Base-by-base conservation (phyloP, 2,113 vertebrate genomes). In the Sterrhoptilus dennistouni region DNA sequence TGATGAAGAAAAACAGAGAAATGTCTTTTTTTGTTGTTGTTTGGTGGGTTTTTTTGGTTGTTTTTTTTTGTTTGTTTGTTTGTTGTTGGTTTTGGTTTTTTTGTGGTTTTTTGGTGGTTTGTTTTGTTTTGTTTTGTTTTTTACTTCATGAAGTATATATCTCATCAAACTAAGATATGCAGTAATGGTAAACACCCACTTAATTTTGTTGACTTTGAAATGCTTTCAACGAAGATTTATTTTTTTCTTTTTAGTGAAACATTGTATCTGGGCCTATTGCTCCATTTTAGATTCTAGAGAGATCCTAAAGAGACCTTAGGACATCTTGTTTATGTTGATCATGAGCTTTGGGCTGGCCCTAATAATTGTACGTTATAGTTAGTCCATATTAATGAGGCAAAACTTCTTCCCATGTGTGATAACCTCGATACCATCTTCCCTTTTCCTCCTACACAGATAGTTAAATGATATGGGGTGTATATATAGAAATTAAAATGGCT, bases 401-500 rank as follows among this genome's bases (percentile, higher is more conserved):
- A 89, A 92, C 65, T 90, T 49, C 89, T 92, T 92, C 59, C 82
- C 60, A 25, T 8, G 0, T 38, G 38, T 59, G 75, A 63, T 83
- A 63, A 60, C 11, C 72, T 69, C 9, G 15, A 86, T 90, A 45
- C 35, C 21, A 21, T 80, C 72, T 94, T 93, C 93, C 89, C 76
- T 63, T 47, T 81, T 89, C 72, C 77, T 94, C 75, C 78, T 65
- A 50, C 87, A 65, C 2, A 95, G 87, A 81, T 97, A 49, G 42
- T 81, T 87, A 77, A 74, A 63, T 76, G 89, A 95, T 90, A 95
- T 0, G 9, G 27, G 56, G 11, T 66, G 61, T 93, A 95, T 92
- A 92, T 94, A 94, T 96, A 95, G 92, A 93, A 81, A 92, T 86
- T 36, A 69, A 69, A 75, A 87, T 52, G 80, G 42, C 79, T 83